Evolutionary conservation across 2,888 invertebrate species (phyloP).

Genomic region (Lochmaea capreae): DNA sequence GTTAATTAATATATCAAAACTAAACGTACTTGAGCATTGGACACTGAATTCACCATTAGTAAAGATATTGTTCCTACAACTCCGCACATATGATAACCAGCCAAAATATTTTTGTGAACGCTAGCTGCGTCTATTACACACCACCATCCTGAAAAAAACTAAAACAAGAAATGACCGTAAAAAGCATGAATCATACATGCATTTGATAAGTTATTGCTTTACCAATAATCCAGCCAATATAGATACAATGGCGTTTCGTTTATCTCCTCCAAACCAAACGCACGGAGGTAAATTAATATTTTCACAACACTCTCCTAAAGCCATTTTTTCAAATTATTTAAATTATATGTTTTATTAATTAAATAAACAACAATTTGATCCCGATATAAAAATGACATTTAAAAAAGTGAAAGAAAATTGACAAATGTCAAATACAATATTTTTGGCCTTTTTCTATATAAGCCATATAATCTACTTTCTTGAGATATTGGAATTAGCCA

Average conservation of each 20-base stretch:
- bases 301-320: conserved; percentile 69
- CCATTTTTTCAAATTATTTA: conserved; percentile 50
- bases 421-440: background rate
- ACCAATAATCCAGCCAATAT: conserved; percentile 90
- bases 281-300: conserved; percentile 80
- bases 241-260: conserved; percentile 87
- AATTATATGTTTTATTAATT: conserved; percentile 14
- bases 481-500: no score
- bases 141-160: conserved; percentile 99
- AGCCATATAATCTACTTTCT: no score
- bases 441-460: background rate
- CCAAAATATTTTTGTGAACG: conserved; percentile 78
- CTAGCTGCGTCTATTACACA: conserved; percentile 94
- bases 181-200: conserved; percentile 22
- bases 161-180: conserved; percentile 46
- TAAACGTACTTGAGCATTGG: conserved; percentile 83
- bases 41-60: conserved; percentile 97
- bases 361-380: conserved; percentile 1
- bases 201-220: conserved; percentile 55
- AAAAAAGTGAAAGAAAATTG: background rate
- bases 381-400: background rate
- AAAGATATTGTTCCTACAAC: conserved; percentile 94
- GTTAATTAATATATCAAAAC: background rate
- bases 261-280: conserved; percentile 88
- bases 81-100: conserved; percentile 90